Base-by-base conservation (phyloP, 2,113 vertebrate genomes). In the Oncorhynchus clarkii region DNA sequence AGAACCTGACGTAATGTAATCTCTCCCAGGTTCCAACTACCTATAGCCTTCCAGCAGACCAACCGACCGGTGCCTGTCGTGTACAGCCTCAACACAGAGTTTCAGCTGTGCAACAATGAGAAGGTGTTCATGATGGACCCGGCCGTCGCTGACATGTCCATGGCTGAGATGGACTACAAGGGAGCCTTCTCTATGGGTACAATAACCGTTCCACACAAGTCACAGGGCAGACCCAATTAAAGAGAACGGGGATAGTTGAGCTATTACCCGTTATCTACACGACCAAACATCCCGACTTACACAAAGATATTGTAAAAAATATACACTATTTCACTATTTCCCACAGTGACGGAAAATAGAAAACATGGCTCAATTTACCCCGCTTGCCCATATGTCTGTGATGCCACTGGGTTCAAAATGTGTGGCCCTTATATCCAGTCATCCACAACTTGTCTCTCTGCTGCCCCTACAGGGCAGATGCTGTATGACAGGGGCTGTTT, bases 131-230 rank as follows among this genome's bases (percentile, higher is more conserved):
- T 97, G 57, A 95, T 99, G 96, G 97, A 99, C 49, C 97, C 98
- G 3, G 95, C 92, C 77, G 88, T 85, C 0, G 80, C 93, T 0
- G 95, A 96, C 13, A 94, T 98, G 90, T 95, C 97, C 0, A 89
- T 99, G 91, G 94, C 96, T 49, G 98, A 99, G 92, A 98, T 99
- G 98, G 98, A 99, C 89, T 99, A 99, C 90, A 99, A 98, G 88
- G 97, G 98, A 70, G 95, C 97, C 0, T 99, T 99, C 85, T 99
- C 97, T 16, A 99, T 99, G 92, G 97, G 98, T 99, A 89, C 3
- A 86, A 14, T 3, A 0, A 9, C 16, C 6, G 8, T n/a, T 22
- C 60, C 39, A 45, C 39, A 45, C 7, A 45, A 45, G 4, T 3
- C 16, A 29, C 27, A 16, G 9, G 24, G 14, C 27, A 4, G 22